Base-by-base conservation (phyloP, 1,140 invertebrate genomes). In the Schlechtendalia chinensis region DNA sequence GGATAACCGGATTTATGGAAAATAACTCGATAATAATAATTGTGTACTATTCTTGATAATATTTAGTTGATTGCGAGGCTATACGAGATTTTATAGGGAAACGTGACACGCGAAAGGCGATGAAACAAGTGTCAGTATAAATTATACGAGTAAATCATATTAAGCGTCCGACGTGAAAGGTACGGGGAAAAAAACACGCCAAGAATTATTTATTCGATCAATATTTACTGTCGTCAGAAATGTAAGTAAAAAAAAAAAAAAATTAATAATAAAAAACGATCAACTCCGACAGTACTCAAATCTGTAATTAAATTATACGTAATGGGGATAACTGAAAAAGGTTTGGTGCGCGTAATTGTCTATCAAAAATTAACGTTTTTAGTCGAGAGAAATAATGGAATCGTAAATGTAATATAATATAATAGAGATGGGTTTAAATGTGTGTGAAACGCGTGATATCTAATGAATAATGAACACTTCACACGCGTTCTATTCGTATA, bases 141-240 rank as follows among this genome's bases (percentile, higher is more conserved):
- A 67, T 45, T 67, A 45, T 22, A 24, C 17, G 14, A 69, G 22
- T 47, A 69, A 39, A 69, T 69, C 47, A 47, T 47, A 69, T 69
- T 69, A 69, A 47, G 39, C 39, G 16, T 16, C 32, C 12, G 22
- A 69, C 14, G 39, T 29, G n/a, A 45, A 11, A 39, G 29, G 63
- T 39, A 47, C 14, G 22, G 32, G n/a, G 32, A 39, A 39, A 39
- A 47, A 47, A 65, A 69, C 19, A 1, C n/a, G 65, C 45, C 65
- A 16, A 69, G 8, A 22, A 11, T 14, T 17, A 24, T 69, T 50
- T 69, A 69, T 50, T 69, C n/a, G 16, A 69, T 69, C 45, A 50
- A 69, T 50, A 50, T 69, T 69, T 50, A 50, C 47, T 50, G 2
- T 69, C 39, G 24, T 69, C 24, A 50, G 27, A 45, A 69, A 50